Conservation (phyloP, 1,140 invertebrate genomes). For the Drosophila murphyi region DNA sequence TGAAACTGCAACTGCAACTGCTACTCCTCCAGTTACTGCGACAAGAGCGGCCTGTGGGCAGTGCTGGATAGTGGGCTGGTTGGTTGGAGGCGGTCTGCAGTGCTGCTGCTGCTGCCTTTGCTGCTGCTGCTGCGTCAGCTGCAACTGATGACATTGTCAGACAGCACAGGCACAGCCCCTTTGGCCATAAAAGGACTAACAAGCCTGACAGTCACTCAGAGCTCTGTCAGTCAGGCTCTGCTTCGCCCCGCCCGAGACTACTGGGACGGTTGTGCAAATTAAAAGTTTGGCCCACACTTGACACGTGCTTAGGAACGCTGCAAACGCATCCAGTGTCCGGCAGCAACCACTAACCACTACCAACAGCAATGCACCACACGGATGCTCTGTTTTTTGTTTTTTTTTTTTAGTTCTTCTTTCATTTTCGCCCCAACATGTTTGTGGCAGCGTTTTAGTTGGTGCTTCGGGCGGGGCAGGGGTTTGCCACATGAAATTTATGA, state of each 20-base stretch:
- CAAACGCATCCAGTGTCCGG: constrained; percentile 8
- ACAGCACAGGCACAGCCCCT: constrained; percentile 61
- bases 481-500: constrained; percentile 65
- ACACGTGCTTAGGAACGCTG: constrained; percentile 72
- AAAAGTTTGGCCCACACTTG: constrained; percentile 78
- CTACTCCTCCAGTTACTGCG: constrained; percentile 15
- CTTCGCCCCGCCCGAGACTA: background rate
- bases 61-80: background rate
- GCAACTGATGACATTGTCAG: constrained; percentile 82
- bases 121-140: constrained; percentile 72
- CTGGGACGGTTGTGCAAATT: constrained; percentile 59
- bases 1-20: constrained; percentile 44
- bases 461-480: constrained; percentile 23
- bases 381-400: background rate
- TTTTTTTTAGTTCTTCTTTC: constrained; percentile 3
- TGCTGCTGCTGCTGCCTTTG: constrained; percentile 11
- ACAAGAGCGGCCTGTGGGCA: constrained; percentile 8
- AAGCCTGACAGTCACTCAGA: constrained; percentile 76
- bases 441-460: constrained; percentile 35
- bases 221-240: constrained; percentile 54
- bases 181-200: constrained; percentile 70
- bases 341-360: background rate
- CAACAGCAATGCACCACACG: background rate
- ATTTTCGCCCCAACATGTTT: constrained; percentile 54
- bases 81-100: background rate